Evolutionary conservation across 2,888 invertebrate species (phyloP), one percentile per base, ranked within the genome.

Genomic region (Deroplatys truncata): DNA sequence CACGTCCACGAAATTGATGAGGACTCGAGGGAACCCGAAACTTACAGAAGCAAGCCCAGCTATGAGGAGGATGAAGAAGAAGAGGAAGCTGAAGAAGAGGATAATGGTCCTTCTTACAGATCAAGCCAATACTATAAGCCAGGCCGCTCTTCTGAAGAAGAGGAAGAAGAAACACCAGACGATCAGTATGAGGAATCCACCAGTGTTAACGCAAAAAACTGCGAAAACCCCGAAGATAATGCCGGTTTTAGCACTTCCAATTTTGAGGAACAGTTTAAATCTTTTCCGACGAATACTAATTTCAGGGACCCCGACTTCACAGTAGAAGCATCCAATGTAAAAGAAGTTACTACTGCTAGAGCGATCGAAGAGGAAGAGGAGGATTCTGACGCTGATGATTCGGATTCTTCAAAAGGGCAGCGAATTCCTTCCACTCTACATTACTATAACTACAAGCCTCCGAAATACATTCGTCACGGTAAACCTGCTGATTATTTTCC

Each of bases 201-300:
- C 25, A 84, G 84, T 16, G 29, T 84, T 20, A 84, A 29, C 84
- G 15, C 84, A 84, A 28, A 29, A 84, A 84, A 84, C 56, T 72
- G 56, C 7, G 56, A 72, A 16, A 72, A 2, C 16, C 20, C 56
- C 25, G 56, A 72, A 72, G 56, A 72, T 5, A 25, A 25, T 15
- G 56, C 56, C 3, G 56, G 56, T 20, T 72, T 72, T 20, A 72
- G 56, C 7, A 1, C 56, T 5, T 20, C 15, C 31, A 82, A 83
- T 87, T 87, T 87, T 83, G 87, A n/a, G 15, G 83, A 83, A 82
- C 87, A 87, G 43, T 87, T 87, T 35, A 87, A 87, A 72, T 25
- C 82, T 28, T 87, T 87, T 83, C 35, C 87, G 82, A 29, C 29
- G 4, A 86, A 31, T 2, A 25, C 56, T 72, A 72, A 86, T 56